phyloP scores from a whole-genome alignment of 2,113 vertebrate species.

The Percopsis transmontana region DNA sequence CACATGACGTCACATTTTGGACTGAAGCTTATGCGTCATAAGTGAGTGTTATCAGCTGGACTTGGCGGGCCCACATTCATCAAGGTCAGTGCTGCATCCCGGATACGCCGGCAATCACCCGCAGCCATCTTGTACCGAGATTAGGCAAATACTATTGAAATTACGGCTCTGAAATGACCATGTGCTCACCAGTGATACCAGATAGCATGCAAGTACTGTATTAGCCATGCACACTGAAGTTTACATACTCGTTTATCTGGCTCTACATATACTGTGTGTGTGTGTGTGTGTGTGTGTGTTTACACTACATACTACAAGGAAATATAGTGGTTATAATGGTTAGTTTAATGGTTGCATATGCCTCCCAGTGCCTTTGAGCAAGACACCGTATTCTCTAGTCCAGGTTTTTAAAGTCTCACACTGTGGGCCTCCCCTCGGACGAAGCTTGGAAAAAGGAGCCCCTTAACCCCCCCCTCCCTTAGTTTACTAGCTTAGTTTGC shows the following conservation, averaged over 20 bases:
- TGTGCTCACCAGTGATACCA: slow-evolving; percentile 15
- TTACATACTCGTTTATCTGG: slow-evolving; percentile 19
- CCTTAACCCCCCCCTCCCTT: no score
- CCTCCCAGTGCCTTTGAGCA: no score
- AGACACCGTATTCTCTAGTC: no score
- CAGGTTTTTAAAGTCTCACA: no score
- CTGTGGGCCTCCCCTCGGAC: no score
- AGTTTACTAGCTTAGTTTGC: no score
- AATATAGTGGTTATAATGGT: no score
- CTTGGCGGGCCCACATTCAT: slow-evolving; percentile 54
- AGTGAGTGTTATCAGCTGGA: slow-evolving; percentile 49
- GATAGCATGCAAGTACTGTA: slow-evolving; percentile 1
- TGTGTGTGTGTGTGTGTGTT: not conserved
- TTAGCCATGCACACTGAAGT: not conserved
- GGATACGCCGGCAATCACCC: slow-evolving; percentile 55
- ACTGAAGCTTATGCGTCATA: slow-evolving; percentile 43
- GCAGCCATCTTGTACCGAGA: slow-evolving; percentile 62
- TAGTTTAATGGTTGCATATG: no score
- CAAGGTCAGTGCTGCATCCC: slow-evolving; percentile 44
- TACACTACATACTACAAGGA: not conserved
- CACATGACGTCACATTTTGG: slow-evolving; percentile 29
- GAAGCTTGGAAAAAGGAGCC: no score
- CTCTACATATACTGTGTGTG: not conserved
- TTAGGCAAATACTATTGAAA: slow-evolving; percentile 68
- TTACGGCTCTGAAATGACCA: slow-evolving; percentile 35